These are phyloP conservation scores for Apotomis turbidana DNA, from an alignment of 2,888 invertebrate species.

Conservation along the genomic window DNA sequence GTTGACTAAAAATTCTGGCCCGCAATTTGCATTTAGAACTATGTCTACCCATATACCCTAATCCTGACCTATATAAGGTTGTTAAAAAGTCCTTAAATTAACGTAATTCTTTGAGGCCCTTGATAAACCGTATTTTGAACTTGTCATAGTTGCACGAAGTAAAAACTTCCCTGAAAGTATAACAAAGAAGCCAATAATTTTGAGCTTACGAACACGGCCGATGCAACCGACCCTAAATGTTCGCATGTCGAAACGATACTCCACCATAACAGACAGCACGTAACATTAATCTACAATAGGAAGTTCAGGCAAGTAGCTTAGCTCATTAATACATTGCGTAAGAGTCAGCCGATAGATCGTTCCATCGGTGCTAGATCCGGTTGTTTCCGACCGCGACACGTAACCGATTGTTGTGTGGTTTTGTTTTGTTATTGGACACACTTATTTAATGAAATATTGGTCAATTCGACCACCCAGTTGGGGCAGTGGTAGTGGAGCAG, in stretches of 20 bases:
- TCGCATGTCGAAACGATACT: slow-evolving; percentile 1
- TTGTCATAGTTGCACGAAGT: too few species aligned
- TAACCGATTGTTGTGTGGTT: slow-evolving; percentile 42
- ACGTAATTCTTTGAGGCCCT: too few species aligned
- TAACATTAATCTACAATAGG: slow-evolving; percentile 38
- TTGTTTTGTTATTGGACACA: slow-evolving; percentile 8
- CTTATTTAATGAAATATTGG: not conserved
- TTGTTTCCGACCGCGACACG: slow-evolving; percentile 55
- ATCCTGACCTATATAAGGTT: too few species aligned
- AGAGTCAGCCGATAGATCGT: slow-evolving; percentile 36
- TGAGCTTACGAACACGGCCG: not conserved
- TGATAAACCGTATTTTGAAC: too few species aligned
- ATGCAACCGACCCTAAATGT: too few species aligned
- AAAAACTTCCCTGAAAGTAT: too few species aligned
- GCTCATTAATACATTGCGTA: slow-evolving; percentile 39
- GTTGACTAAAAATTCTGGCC: too few species aligned
- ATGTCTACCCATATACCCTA: too few species aligned
- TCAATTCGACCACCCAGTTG: not conserved
- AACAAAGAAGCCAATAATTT: too few species aligned
- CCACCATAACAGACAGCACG: slow-evolving; percentile 14
- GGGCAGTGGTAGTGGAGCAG: too few species aligned
- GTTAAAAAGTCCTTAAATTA: too few species aligned
- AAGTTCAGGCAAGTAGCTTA: slow-evolving; percentile 32
- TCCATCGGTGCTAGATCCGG: slow-evolving; percentile 60
- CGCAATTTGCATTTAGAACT: too few species aligned